A percentile compares a stretch with the other conserved stretches of the same genome.
Conservation (phyloP, 2,797 vertebrate species). For the Botia almorhae region DNA sequence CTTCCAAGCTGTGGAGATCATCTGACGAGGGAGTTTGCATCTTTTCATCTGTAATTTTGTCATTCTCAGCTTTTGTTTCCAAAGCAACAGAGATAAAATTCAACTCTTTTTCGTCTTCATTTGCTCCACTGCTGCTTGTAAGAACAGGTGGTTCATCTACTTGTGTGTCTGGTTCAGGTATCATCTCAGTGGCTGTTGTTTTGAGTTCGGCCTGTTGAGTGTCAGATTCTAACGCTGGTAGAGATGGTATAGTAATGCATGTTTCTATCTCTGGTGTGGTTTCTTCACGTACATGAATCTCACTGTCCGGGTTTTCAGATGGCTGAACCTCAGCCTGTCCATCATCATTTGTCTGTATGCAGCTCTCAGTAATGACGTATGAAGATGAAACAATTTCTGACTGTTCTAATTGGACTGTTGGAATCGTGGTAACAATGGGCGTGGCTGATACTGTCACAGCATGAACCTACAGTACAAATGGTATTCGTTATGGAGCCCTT, state of each 20-base stretch:
- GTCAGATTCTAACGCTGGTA: not conserved
- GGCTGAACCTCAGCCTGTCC: not conserved
- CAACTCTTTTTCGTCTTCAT: not conserved
- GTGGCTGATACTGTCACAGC: not conserved
- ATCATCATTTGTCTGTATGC: conserved; percentile 5
- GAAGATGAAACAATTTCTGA: conserved; percentile 23
- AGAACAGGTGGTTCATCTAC: not conserved
- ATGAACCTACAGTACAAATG: conserved; percentile 45
- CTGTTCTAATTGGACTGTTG: conserved; percentile 7
- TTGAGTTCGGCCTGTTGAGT: not conserved
- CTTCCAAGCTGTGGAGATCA: not conserved
- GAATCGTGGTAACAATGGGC: not conserved
- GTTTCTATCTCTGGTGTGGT: conserved; percentile 4
- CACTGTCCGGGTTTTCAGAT: not conserved
- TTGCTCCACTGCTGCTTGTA: not conserved
- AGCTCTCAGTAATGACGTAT: not conserved
- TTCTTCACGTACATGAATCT: not conserved
- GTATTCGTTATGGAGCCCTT: conserved; percentile 1
- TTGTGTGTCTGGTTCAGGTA: conserved; percentile 9
- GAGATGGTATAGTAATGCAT: not conserved
- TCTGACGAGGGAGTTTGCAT: not conserved
- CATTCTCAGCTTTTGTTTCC: conserved; percentile 1
- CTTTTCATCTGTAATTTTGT: conserved; percentile 11
- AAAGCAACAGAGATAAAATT: conserved; percentile 3
- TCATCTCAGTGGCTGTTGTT: not conserved